A percentile compares a stretch with the other conserved stretches of the same genome.
These are phyloP conservation scores for Oreochromis niloticus DNA, from an alignment of 2,113 vertebrate species.

Conservation along the genomic window DNA sequence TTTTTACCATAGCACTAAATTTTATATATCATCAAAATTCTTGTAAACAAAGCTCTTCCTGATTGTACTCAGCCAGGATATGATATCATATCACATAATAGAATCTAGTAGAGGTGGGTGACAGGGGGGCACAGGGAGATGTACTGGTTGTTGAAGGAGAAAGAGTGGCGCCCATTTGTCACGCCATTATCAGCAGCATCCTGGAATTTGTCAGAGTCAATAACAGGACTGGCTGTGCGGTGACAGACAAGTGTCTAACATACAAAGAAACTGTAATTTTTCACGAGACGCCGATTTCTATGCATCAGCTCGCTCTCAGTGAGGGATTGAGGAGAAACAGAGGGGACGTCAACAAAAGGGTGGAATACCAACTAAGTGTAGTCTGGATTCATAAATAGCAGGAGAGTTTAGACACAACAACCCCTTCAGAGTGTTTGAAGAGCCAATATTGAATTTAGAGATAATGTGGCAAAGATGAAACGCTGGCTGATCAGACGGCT, in stretches of 20 bases:
- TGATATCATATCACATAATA: conserved; percentile 62
- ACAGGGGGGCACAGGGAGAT: conserved; percentile 29
- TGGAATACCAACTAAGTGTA: conserved; percentile 34
- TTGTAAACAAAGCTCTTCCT: conserved; percentile 1
- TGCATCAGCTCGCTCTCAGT: conserved; percentile 14
- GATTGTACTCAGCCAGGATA: neutral
- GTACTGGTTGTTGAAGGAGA: conserved; percentile 40
- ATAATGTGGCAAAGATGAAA: conserved; percentile 59
- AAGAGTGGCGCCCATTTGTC: conserved; percentile 49
- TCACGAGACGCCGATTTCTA: neutral
- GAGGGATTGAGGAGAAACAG: conserved; percentile 12
- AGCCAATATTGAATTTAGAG: conserved; percentile 50
- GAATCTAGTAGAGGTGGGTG: conserved; percentile 43
- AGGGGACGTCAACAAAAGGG: neutral
- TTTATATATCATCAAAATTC: neutral
- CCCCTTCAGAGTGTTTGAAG: conserved; percentile 15
- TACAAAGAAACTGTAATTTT: conserved; percentile 41
- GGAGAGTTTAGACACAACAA: conserved; percentile 27
- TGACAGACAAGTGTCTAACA: conserved; percentile 32
- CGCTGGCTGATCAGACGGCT: conserved; percentile 39
- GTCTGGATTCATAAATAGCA: conserved; percentile 15
- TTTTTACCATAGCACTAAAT: neutral
- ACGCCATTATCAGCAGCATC: conserved; percentile 49
- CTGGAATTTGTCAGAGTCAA: conserved; percentile 52
- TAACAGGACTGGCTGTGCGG: conserved; percentile 39